Base-by-base conservation (phyloP, 2,888 invertebrate species). In the Spatulosminthurus flaviceps region DNA sequence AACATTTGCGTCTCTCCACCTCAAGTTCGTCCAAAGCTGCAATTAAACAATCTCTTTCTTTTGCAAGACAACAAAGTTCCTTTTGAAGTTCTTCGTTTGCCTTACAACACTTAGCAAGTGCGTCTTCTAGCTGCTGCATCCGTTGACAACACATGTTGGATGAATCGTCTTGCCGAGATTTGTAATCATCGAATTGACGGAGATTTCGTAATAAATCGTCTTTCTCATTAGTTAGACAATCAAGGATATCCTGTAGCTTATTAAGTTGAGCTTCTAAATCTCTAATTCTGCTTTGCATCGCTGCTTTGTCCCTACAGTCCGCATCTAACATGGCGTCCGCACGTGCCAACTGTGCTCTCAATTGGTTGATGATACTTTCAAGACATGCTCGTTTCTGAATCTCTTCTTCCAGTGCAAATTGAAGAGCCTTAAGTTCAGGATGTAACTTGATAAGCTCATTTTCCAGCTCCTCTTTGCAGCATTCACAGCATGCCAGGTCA, bases 61-160 rank as follows among this genome's bases (percentile, higher is more conserved):
- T 71, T n/a, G 42, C 69, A 24, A 82, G 67, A 5, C 43, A 28
- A 0, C 73, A 60, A 24, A 80, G 51, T 79, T 84, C 70, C 24
- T 78, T 71, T 60, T 83, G 81, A 9, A 83, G 75, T 19, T 74
- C 72, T 51, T 83, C 83, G 64, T 79, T 79, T 21, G 66, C 74
- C 75, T 79, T 77, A 82, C 83, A 83, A 43, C 84, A 84, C 64
- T 81, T 77, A 13, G 78, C 79, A 9, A 84, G 72, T 11, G 83
- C 82, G 13, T 80, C 77, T 74, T 83, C 77, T 11, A 84, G 41
- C 13, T 83, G 81, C 19, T 70, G 42, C 71, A 78, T 79, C 64
- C 78, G 73, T 34, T 74, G 26, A 21, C 29, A 61, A 24, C 26
- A 74, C 60, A 29, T 9, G 5, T 19, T 22, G 16, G 34, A 4